phyloP scores from a whole-genome alignment of 2,888 invertebrate genomes.

The Spisula subtruncata region DNA sequence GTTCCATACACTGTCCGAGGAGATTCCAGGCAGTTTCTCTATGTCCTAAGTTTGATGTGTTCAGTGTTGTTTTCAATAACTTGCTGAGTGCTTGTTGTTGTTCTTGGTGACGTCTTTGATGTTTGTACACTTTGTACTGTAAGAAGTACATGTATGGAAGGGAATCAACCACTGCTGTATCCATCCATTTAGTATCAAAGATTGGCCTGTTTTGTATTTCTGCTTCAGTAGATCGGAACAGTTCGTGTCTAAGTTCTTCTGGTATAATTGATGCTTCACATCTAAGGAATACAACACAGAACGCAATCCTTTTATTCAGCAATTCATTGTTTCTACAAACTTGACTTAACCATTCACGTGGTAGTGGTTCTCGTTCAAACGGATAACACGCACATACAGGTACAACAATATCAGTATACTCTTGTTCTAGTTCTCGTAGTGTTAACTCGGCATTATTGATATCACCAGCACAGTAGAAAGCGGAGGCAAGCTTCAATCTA shows the following conservation, averaged over 20 bases:
- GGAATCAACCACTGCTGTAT: slow-evolving; percentile 17
- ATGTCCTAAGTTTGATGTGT: neutral
- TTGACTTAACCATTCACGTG: neutral
- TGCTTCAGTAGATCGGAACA: slow-evolving; percentile 8
- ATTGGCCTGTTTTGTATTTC: neutral
- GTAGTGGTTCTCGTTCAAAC: neutral
- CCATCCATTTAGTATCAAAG: neutral
- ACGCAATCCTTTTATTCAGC: neutral
- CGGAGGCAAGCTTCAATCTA: slow-evolving; percentile 22
- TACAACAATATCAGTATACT: neutral
- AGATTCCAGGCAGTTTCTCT: slow-evolving; percentile 28
- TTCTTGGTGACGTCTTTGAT: neutral
- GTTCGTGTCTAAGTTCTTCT: slow-evolving; percentile 27
- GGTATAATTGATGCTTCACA: slow-evolving; percentile 18
- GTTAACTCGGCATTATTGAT: neutral
- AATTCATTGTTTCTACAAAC: neutral
- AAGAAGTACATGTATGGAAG: slow-evolving; percentile 36
- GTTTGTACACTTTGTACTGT: slow-evolving; percentile 34
- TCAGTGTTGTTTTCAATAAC: neutral
- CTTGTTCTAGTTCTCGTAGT: neutral
- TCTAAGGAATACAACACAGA: slow-evolving; percentile 3
- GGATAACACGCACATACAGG: neutral
- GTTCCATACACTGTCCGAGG: slow-evolving; percentile 27
- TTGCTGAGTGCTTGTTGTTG: neutral
- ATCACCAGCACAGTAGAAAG: slow-evolving; percentile 5